These are phyloP conservation scores for Anser brachyrhynchus DNA, from an alignment of 2,113 vertebrate genomes.

Conservation along the genomic window DNA sequence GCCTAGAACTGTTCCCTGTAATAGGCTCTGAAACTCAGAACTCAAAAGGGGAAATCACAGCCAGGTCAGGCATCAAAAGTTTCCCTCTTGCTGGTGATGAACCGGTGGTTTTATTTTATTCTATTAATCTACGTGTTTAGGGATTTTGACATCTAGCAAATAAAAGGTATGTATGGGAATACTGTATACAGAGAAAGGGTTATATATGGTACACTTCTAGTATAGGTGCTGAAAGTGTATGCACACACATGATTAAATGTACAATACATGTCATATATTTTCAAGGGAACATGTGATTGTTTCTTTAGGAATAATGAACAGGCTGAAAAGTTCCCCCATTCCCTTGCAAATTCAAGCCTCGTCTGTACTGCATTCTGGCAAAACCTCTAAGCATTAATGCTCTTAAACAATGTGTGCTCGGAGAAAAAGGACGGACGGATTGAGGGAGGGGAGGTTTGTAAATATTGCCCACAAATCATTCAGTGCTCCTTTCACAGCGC, in stretches of 20 bases:
- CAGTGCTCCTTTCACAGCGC: constrained; percentile 68
- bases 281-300: background rate
- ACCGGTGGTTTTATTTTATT: background rate
- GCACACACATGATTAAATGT: background rate
- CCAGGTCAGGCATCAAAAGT: background rate
- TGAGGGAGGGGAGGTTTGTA: constrained; percentile 60
- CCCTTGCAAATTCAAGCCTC: background rate
- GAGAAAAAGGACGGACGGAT: constrained; percentile 34
- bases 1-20: background rate
- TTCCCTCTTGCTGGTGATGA: background rate
- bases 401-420: constrained; percentile 52
- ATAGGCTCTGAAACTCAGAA: background rate
- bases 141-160: background rate
- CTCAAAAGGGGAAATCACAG: background rate
- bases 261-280: background rate
- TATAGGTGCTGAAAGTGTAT: background rate
- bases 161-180: background rate
- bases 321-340: background rate
- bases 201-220: too few relatives aligned
- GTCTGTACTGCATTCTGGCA: background rate
- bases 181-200: background rate
- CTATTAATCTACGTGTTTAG: background rate
- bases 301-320: background rate
- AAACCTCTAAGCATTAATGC: constrained; percentile 51
- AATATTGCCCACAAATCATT: constrained; percentile 73